phyloP scores from a whole-genome alignment of 2,888 invertebrate genomes.

The Caenorhabditis sp. region DNA sequence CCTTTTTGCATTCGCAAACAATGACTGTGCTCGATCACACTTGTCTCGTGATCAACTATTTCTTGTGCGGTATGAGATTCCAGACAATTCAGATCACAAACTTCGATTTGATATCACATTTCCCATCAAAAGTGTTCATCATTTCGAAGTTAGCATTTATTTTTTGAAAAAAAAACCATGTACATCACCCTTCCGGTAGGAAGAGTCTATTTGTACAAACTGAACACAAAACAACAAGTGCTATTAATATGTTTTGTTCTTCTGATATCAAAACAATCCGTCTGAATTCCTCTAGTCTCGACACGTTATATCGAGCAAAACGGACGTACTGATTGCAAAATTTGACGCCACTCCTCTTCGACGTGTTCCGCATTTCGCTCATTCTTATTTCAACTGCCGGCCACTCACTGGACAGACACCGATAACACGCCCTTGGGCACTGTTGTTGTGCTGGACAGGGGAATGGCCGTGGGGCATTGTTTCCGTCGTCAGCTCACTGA shows the following conservation, averaged over 20 bases:
- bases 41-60: constrained; percentile 44
- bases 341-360: neutral
- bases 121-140: neutral
- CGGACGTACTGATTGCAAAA: constrained; percentile 3
- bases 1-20: constrained; percentile 46
- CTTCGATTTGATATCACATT: neutral
- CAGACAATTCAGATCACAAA: neutral
- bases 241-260: constrained; percentile 40
- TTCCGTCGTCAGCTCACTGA: constrained; percentile 45
- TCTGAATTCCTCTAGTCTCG: constrained; percentile 35
- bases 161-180: no score
- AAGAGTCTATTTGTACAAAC: constrained; percentile 27
- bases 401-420: neutral
- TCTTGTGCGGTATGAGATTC: constrained; percentile 29
- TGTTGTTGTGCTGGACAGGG: constrained; percentile 39
- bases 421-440: constrained; percentile 38
- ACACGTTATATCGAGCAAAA: neutral
- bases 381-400: constrained; percentile 10
- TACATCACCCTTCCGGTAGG: constrained; percentile 38
- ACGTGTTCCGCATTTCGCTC: neutral
- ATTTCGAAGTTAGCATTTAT: no score
- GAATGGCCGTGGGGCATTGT: constrained; percentile 31
- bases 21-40: constrained; percentile 51
- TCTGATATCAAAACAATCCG: constrained; percentile 20
- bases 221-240: constrained; percentile 20